Base-by-base conservation (phyloP, 2,113 vertebrate species). In the Ochotona curzoniae region DNA sequence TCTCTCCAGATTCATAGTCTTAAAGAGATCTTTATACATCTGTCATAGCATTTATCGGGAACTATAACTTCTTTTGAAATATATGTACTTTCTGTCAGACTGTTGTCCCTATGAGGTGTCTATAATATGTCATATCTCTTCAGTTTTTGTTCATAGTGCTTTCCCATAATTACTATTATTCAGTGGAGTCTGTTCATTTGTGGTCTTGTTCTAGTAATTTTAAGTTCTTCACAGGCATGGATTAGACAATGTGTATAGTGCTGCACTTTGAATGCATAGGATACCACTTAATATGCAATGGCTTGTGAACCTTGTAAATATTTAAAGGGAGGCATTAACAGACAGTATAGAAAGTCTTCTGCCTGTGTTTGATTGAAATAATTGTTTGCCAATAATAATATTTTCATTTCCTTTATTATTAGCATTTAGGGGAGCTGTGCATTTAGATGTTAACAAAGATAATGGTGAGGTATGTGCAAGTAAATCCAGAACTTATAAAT, bases 261-360 rank as follows among this genome's bases (percentile, higher is more conserved):
- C 15, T 74, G 20, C 32, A 80, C 60, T 74, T 23, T 7, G n/a
- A 81, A 9, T 66, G 44, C 18, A 7, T 28, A 57, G 18, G 20
- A 70, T 64, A n/a, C 4, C 8, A 61, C 6, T 15, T 49, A 35
- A 10, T 87, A 49, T 8, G 63, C 14, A 82, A 89, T 11, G 57
- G 57, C 26, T 35, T 14, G 18, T 81, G 49, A 35, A 54, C 51
- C 47, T 73, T 21, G 79, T 91, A 44, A 44, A 44, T 44, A 44
- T 44, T 67, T 78, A 67, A 67, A 49, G 8, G 25, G 61, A 21
- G 14, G 81, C 70, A 83, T 30, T 60, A 8, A 67, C 4, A 57
- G 66, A 49, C 44, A 61, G 5, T 74, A 60, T 63, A 89, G 88
- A 92, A 94, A 89, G 23, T 20, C 80, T 67, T 38, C 20, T 85